These are phyloP conservation scores for Leptopterna dolabrata DNA, from an alignment of 2,888 invertebrate genomes.

Conservation along the genomic window DNA sequence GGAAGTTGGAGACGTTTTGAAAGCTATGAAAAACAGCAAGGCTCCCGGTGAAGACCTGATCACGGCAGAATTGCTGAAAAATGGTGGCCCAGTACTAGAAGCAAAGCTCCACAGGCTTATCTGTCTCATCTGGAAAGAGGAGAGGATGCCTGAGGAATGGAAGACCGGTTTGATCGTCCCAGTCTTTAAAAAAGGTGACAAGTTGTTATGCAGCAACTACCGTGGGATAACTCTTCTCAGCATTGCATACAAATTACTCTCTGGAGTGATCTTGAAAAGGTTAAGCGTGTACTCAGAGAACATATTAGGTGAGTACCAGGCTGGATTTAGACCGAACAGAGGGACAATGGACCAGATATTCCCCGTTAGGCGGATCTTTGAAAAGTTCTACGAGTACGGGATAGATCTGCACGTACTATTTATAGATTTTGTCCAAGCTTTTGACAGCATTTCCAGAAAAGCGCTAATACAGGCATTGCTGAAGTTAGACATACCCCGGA, in stretches of 20 bases:
- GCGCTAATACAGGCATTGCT: neutral
- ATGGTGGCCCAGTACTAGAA: conserved; percentile 25
- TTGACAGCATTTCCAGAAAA: conserved; percentile 16
- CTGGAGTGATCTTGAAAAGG: neutral
- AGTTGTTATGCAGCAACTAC: neutral
- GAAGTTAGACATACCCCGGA: neutral
- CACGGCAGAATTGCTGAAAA: conserved; percentile 43
- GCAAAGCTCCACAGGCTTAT: conserved; percentile 30
- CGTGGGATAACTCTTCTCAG: conserved; percentile 8
- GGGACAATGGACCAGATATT: conserved; percentile 39
- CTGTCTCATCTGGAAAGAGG: conserved; percentile 15
- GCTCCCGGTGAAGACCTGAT: conserved; percentile 41
- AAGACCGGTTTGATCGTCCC: conserved; percentile 27
- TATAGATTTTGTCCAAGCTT: conserved; percentile 22
- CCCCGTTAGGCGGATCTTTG: neutral
- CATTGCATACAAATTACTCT: conserved; percentile 25
- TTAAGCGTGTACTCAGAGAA: neutral
- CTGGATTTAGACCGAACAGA: conserved; percentile 22
- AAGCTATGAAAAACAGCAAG: conserved; percentile 47
- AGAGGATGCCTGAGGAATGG: conserved; percentile 48
- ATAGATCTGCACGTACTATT: conserved; percentile 14
- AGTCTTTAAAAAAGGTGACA: conserved; percentile 1
- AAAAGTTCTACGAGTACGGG: conserved; percentile 20
- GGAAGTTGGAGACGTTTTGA: conserved; percentile 3
- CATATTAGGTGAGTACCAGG: neutral